phyloP scores from a whole-genome alignment of 2,113 vertebrate genomes.

The Eubucco bourcierii region DNA sequence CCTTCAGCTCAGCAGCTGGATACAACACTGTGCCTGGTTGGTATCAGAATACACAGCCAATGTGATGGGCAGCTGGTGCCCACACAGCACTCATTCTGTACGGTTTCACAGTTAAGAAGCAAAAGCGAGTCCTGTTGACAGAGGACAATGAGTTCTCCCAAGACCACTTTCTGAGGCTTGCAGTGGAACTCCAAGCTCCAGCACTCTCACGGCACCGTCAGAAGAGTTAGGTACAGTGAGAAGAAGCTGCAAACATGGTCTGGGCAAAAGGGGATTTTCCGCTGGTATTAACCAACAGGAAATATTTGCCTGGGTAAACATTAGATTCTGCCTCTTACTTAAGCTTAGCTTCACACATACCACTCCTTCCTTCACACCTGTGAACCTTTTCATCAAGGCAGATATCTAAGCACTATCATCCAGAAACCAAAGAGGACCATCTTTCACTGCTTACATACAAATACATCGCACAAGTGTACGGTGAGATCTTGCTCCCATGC shows the following conservation, averaged over 20 bases:
- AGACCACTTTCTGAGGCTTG: neutral
- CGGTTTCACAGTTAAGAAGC: neutral
- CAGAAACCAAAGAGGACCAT: neutral
- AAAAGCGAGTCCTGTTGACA: neutral
- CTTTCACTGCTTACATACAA: neutral
- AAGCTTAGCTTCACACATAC: neutral
- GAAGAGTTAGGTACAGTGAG: neutral
- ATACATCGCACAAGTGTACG: neutral
- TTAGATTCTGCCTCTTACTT: neutral
- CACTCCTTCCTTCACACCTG: neutral
- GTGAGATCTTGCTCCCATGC: neutral
- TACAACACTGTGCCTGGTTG: neutral
- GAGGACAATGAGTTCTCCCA: rapidly evolving
- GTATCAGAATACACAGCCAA: neutral
- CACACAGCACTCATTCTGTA: neutral
- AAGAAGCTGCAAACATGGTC: neutral
- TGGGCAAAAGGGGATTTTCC: neutral
- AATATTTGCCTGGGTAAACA: neutral
- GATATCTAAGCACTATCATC: neutral
- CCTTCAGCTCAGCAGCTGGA: neutral
- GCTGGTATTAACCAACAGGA: neutral
- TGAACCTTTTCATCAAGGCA: neutral
- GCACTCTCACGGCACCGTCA: rapidly evolving
- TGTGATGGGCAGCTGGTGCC: rapidly evolving
- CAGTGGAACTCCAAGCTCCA: neutral